These are phyloP conservation scores for Dolichopus griseipennis DNA, from an alignment of 2,888 invertebrate species.

Conservation along the genomic window DNA sequence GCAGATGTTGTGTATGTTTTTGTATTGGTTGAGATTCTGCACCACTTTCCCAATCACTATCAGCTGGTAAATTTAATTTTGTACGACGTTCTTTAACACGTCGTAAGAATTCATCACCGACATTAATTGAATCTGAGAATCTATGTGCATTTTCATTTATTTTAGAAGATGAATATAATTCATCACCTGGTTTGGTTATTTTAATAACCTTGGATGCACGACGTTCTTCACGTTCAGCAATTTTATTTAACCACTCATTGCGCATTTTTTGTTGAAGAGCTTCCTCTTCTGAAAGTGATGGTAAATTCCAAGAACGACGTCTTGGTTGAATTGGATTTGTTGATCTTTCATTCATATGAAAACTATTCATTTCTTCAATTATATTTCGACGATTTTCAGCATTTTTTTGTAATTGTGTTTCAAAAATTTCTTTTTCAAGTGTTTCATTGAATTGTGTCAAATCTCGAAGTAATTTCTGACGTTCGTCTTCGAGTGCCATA, in stretches of 20 bases:
- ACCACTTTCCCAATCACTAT: slow-evolving; percentile 57
- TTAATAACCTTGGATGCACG: slow-evolving; percentile 72
- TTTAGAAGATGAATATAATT: slow-evolving; percentile 19
- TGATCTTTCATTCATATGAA: slow-evolving; percentile 18
- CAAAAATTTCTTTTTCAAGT: slow-evolving; percentile 39
- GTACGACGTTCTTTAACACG: slow-evolving; percentile 63
- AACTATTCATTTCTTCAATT: slow-evolving; percentile 36
- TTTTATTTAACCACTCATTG: slow-evolving; percentile 70
- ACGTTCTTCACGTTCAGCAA: slow-evolving; percentile 67
- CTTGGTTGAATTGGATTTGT: not conserved
- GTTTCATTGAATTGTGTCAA: not conserved
- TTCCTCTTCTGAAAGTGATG: slow-evolving; percentile 61
- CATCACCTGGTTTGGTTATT: slow-evolving; percentile 52
- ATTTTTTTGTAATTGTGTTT: slow-evolving; percentile 51
- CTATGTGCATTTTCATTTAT: slow-evolving; percentile 21
- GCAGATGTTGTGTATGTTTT: slow-evolving; percentile 26
- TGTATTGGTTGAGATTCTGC: slow-evolving; percentile 44
- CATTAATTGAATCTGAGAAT: slow-evolving; percentile 31
- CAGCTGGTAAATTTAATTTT: slow-evolving; percentile 57
- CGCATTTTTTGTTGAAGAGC: slow-evolving; percentile 73
- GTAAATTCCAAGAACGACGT: slow-evolving; percentile 30
- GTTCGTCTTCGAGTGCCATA: not conserved
- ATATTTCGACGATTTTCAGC: slow-evolving; percentile 49
- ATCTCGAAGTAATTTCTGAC: slow-evolving; percentile 3
- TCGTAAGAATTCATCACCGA: slow-evolving; percentile 69